Evolutionary conservation across 2,888 invertebrate species (phyloP).

Genomic region (Sclerodermus sp.): DNA sequence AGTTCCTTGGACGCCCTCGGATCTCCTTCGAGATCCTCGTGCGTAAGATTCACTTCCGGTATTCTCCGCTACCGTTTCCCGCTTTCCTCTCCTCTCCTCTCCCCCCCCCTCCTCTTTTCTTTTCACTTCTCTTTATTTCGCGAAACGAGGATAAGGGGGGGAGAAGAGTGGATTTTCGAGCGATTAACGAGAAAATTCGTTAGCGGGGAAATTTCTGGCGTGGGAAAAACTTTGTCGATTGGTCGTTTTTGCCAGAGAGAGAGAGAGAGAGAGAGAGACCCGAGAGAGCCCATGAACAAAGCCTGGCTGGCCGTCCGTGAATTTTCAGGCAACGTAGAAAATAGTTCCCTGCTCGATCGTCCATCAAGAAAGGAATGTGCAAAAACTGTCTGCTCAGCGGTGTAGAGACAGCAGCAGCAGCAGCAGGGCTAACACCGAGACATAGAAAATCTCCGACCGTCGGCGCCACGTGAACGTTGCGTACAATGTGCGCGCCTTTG

Average conservation of each 20-base stretch:
- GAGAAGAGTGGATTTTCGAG: too few relatives aligned
- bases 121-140: too few relatives aligned
- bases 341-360: constrained; percentile 19
- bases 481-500: not conserved
- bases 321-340: constrained; percentile 13
- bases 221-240: constrained; percentile 4
- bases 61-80: too few relatives aligned
- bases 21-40: too few relatives aligned
- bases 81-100: too few relatives aligned
- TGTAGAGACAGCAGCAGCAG: not conserved
- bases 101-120: too few relatives aligned
- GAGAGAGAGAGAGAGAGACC: not conserved
- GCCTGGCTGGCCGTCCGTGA: constrained; percentile 1
- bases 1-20: too few relatives aligned
- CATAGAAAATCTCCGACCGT: not conserved
- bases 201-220: too few relatives aligned
- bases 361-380: constrained; percentile 15
- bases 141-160: too few relatives aligned
- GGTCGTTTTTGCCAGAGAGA: not conserved
- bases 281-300: not conserved
- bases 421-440: not conserved
- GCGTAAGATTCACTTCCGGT: too few relatives aligned
- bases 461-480: not conserved
- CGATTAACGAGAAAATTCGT: too few relatives aligned
- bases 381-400: constrained; percentile 2